phyloP scores from a whole-genome alignment of 1,140 invertebrate species.

The Euborellia annulipes region DNA sequence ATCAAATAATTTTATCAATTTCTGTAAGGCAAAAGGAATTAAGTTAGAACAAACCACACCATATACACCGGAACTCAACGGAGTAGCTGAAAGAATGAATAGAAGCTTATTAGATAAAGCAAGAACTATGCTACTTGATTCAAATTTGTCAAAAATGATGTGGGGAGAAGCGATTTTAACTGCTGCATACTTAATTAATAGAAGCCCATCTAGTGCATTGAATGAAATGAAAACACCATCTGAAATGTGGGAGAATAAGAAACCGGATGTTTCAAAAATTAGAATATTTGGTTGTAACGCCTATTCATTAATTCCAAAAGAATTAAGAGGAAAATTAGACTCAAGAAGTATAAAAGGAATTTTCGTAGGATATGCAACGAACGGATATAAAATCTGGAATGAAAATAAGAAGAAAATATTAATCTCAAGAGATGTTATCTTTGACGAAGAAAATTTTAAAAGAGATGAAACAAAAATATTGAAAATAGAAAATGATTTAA shows the following conservation, averaged over 20 bases:
- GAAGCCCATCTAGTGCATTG: slow-evolving; percentile 2
- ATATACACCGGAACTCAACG: slow-evolving; percentile 1
- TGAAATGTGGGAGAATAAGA: slow-evolving; percentile 1
- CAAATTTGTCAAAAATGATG: neutral
- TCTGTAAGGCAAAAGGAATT: slow-evolving; percentile 10
- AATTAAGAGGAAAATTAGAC: slow-evolving; percentile 9
- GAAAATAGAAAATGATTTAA: too few species aligned
- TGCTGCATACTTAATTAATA: neutral
- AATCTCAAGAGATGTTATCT: slow-evolving; percentile 3
- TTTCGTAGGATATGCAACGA: slow-evolving; percentile 10
- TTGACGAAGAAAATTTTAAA: slow-evolving; percentile 7
- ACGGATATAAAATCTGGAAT: slow-evolving; percentile 10
- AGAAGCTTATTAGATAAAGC: neutral
- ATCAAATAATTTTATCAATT: slow-evolving; percentile 2
- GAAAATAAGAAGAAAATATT: slow-evolving; percentile 2
- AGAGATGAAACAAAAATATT: too few species aligned
- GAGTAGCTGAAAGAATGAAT: slow-evolving; percentile 1
- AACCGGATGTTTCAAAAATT: slow-evolving; percentile 12
- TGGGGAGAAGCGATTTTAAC: neutral
- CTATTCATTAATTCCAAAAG: slow-evolving; percentile 12
- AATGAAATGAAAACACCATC: neutral
- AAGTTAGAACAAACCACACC: slow-evolving; percentile 4
- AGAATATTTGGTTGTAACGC: slow-evolving; percentile 11
- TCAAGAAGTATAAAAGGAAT: slow-evolving; percentile 4
- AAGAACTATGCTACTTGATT: neutral